Conservation (phyloP, 2,888 invertebrate species). For the Drosophila basisetae region DNA sequence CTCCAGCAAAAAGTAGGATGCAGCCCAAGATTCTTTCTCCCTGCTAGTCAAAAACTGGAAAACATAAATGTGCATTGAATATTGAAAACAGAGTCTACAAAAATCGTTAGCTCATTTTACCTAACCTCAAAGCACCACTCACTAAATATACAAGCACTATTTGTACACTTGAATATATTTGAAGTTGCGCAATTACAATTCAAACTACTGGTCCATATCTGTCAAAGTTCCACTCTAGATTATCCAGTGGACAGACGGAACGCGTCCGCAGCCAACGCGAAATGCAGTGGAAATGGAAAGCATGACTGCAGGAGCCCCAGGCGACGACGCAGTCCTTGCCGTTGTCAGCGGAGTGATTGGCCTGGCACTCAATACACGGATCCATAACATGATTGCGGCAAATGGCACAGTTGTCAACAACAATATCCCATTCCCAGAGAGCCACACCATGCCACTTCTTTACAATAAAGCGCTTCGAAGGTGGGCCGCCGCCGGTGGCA, state of each 20-base stretch:
- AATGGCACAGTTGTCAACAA: constrained; percentile 45
- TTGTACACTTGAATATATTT: background rate
- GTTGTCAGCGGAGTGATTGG: background rate
- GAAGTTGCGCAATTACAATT: background rate
- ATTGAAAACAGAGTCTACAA: background rate
- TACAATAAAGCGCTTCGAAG: constrained; percentile 20
- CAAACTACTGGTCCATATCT: constrained; percentile 21
- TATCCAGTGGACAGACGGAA: constrained; percentile 44
- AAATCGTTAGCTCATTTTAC: background rate
- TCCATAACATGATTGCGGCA: constrained; percentile 52
- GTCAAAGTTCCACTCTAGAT: constrained; percentile 42
- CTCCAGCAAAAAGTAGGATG: background rate
- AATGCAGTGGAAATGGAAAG: constrained; percentile 54
- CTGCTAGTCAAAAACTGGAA: background rate
- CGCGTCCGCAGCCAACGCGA: constrained; percentile 42
- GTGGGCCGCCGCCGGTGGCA: background rate
- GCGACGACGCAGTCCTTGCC: constrained; percentile 31
- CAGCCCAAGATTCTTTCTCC: background rate
- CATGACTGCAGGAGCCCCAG: constrained; percentile 49
- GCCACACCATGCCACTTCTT: constrained; percentile 20
- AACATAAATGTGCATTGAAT: background rate
- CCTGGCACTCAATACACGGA: constrained; percentile 52
- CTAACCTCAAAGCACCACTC: background rate
- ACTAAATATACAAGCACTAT: background rate
- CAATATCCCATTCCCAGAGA: constrained; percentile 34